A percentile compares a stretch with the other conserved stretches of the same genome.
phyloP scores from a whole-genome alignment of 2,888 invertebrate genomes.

The Sinopyrophorus schimmeli region DNA sequence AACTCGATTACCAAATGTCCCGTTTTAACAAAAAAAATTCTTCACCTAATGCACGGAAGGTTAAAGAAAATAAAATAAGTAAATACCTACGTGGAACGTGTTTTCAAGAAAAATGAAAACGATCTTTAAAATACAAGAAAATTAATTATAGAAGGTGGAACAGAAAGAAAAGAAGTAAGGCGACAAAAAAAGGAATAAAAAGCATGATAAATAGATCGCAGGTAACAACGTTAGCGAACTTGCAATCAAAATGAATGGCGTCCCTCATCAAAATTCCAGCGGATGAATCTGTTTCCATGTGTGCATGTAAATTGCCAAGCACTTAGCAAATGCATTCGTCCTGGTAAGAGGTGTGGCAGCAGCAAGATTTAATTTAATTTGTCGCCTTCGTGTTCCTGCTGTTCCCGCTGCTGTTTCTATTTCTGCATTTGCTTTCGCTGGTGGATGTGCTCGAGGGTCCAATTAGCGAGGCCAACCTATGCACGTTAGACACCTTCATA shows the following conservation, averaged over 20 bases:
- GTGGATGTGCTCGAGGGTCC: slow-evolving; percentile 43
- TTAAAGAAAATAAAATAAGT: no score
- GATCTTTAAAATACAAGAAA: no score
- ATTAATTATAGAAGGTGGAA: no score
- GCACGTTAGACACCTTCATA: slow-evolving; percentile 36
- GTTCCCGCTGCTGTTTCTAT: slow-evolving; percentile 27
- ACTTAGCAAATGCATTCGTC: slow-evolving; percentile 36
- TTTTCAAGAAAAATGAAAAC: no score
- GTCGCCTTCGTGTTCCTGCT: slow-evolving; percentile 39
- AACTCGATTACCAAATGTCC: no score
- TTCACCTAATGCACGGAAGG: no score
- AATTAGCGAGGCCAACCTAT: slow-evolving; percentile 43
- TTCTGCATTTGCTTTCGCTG: no score
- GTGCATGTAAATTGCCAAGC: slow-evolving; percentile 42
- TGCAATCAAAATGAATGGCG: slow-evolving; percentile 34
- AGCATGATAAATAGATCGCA: slow-evolving; percentile 37
- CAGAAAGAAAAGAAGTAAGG: no score
- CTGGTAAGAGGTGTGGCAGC: slow-evolving; percentile 44
- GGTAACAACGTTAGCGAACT: slow-evolving; percentile 39
- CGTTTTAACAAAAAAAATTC: no score
- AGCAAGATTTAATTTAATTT: slow-evolving; percentile 48
- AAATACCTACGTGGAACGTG: no score
- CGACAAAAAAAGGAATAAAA: no score
- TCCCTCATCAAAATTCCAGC: slow-evolving; percentile 37
- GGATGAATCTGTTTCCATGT: slow-evolving; percentile 40